Base-by-base conservation (phyloP, 2,888 invertebrate genomes). In the Ptychoptera albimana region DNA sequence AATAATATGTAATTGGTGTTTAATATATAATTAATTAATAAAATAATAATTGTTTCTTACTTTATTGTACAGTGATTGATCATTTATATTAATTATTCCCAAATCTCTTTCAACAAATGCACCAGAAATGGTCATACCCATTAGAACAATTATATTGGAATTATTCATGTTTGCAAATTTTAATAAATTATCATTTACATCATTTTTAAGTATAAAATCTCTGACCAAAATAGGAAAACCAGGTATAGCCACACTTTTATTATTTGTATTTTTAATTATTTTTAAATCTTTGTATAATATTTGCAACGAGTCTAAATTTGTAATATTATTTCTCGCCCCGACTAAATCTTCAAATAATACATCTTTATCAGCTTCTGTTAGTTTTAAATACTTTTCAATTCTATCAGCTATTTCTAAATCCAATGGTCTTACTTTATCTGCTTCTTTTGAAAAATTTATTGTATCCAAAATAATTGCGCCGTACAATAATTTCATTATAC, bases 251-350 rank as follows among this genome's bases (percentile, higher is more conserved):
- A 78, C 62, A 42, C 41, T 60, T 54, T 71, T 69, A 0, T 67
- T 72, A 10, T 69, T 63, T 15, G 67, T 55, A 0, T 71, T 59
- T 31, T 71, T 68, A 1, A 80, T 58, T 1, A 78, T 55, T 68
- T 91, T 91, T 42, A 80, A 63, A 57, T 91, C 91, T 59, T 82
- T 85, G 45, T 73, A 69, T 10, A 91, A 60, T 4, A 91, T 64
- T 55, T 88, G 82, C 1, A 68, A 63, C 0, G 77, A 64, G 0
- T 72, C 71, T n/a, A 91, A 62, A 1, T 56, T 49, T 0, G 75
- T 73, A 0, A 85, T 71, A 55, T 87, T 78, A 36, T 72, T 70
- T 44, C 82, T 75, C 0, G 82, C 84, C 0, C 58, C 53, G 43
- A 78, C 66, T 3, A 89, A 61, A 11, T 63, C 57, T 0, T 71